phyloP scores from a whole-genome alignment of 2,113 vertebrate genomes.

The Sinocyclocheilus maitianheensis region DNA sequence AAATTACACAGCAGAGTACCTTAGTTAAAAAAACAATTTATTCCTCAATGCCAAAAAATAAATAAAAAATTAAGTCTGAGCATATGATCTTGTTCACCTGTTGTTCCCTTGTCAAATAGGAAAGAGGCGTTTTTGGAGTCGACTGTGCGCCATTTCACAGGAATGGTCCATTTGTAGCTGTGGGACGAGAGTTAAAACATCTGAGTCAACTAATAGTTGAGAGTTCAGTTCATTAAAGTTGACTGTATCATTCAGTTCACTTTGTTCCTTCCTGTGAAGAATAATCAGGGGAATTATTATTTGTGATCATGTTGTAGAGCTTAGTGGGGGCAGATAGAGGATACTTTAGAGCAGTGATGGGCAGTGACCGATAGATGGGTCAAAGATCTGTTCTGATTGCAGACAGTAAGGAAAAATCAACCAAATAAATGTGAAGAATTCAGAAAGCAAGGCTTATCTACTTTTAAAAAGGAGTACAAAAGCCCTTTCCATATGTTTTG shows the following conservation, averaged over 20 bases:
- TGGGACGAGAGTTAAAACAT: constrained; percentile 48
- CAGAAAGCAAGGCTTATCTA: neutral
- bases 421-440: neutral
- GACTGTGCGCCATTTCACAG: constrained; percentile 77
- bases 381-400: neutral
- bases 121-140: neutral
- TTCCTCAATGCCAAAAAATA: neutral
- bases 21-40: neutral
- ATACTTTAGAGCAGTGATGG: neutral
- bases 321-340: neutral
- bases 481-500: neutral
- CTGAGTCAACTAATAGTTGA: neutral
- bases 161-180: constrained; percentile 95
- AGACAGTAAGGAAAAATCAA: neutral
- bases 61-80: neutral
- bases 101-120: constrained; percentile 72
- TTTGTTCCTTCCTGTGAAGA: neutral
- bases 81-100: constrained; percentile 71
- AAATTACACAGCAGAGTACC: neutral
- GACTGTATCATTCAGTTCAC: neutral
- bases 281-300: neutral
- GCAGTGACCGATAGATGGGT: neutral
- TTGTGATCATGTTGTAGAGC: neutral
- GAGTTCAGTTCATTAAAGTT: neutral
- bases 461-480: neutral